phyloP scores from a whole-genome alignment of 2,113 vertebrate species.

The Willisornis vidua region DNA sequence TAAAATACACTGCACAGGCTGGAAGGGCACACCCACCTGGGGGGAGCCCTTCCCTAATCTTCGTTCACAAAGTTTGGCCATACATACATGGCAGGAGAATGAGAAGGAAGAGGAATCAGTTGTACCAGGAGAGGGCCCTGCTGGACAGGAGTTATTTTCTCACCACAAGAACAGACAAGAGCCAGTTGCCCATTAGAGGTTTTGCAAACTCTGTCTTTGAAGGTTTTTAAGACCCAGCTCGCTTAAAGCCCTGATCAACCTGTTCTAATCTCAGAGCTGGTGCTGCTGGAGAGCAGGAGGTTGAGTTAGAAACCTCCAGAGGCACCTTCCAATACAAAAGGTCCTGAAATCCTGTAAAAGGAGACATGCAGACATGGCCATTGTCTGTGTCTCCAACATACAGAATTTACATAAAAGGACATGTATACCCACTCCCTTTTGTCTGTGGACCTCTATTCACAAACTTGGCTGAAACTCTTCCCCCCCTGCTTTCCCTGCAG shows the following conservation, averaged over 20 bases:
- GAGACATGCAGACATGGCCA: not conserved
- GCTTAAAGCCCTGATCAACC: not conserved
- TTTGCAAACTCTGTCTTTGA: not conserved
- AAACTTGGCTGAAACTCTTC: not conserved
- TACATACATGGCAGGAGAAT: not conserved
- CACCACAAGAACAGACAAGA: not conserved
- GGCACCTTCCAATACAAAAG: not conserved
- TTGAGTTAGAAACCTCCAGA: not conserved
- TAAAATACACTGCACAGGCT: too few relatives aligned
- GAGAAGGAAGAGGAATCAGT: not conserved
- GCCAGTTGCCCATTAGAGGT: not conserved
- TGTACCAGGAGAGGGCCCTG: not conserved
- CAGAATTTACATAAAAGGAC: not conserved
- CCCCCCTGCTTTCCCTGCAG: fast-evolving
- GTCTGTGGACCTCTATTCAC: not conserved
- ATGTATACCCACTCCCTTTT: not conserved
- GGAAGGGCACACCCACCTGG: too few relatives aligned
- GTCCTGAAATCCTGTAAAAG: not conserved
- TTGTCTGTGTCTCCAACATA: not conserved
- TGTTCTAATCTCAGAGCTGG: not conserved
- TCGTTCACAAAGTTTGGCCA: too few relatives aligned
- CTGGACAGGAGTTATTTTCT: not conserved
- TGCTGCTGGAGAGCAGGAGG: not conserved
- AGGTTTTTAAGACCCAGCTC: not conserved
- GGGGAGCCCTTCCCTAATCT: too few relatives aligned